These are phyloP conservation scores for Anoplius nigerrimus DNA, from an alignment of 2,888 invertebrate species.

Conservation along the genomic window DNA sequence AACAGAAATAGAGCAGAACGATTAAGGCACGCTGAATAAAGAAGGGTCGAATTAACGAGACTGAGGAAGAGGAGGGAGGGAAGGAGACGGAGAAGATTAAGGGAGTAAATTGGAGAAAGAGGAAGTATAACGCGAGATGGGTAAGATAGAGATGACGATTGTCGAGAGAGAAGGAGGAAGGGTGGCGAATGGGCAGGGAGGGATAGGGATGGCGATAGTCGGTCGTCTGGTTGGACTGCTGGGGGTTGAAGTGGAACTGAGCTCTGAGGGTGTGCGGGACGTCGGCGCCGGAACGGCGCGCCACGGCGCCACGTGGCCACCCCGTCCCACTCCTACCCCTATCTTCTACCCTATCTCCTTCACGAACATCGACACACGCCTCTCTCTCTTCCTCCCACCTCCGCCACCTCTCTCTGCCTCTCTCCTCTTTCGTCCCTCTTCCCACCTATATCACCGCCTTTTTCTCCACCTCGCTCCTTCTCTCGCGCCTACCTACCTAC, in stretches of 20 bases:
- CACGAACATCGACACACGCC: constrained; percentile 31
- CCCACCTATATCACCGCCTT: constrained; percentile 28
- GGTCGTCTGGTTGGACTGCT: constrained; percentile 57
- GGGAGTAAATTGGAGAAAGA: not conserved
- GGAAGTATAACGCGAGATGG: constrained; percentile 2
- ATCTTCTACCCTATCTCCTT: constrained; percentile 25
- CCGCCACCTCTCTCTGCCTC: constrained; percentile 27
- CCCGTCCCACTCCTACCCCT: constrained; percentile 50
- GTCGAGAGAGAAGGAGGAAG: constrained; percentile 1
- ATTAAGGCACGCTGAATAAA: no score
- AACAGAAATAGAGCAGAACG: no score
- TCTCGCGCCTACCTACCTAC: constrained; percentile 11
- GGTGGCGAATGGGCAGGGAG: not conserved
- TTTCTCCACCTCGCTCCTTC: constrained; percentile 9
- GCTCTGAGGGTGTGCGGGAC: constrained; percentile 62
- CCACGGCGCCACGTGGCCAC: constrained; percentile 74
- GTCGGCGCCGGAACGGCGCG: constrained; percentile 74
- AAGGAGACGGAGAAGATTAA: not conserved
- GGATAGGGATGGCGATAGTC: constrained; percentile 30
- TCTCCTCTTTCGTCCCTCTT: constrained; percentile 29
- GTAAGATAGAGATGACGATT: constrained; percentile 5
- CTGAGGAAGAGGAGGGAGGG: no score
- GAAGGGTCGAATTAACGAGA: no score
- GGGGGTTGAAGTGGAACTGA: constrained; percentile 64
- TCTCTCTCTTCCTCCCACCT: not conserved